A percentile compares a stretch with the other conserved stretches of the same genome.
phyloP scores from a whole-genome alignment of 1,140 invertebrate genomes.

The Macrobrachium nipponense region DNA sequence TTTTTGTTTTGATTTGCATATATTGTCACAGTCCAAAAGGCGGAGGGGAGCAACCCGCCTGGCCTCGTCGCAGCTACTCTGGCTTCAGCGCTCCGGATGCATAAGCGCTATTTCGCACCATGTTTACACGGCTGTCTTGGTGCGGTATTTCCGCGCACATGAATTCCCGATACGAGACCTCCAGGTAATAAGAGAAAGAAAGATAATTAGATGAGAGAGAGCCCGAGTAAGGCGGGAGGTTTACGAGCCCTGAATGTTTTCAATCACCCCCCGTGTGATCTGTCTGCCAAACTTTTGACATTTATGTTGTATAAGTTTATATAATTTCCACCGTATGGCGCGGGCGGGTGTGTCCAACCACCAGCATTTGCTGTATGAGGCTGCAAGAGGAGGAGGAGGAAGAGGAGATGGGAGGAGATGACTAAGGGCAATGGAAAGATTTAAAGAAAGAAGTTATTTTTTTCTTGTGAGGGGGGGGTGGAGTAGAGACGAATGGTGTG shows the following conservation, averaged over 20 bases:
- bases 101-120: neutral
- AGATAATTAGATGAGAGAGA: conserved; percentile 60
- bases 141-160: conserved; percentile 13
- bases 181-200: conserved; percentile 59
- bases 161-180: conserved; percentile 59
- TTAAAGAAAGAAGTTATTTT: neutral
- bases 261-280: conserved; percentile 34
- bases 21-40: conserved; percentile 49
- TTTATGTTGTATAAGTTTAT: conserved; percentile 18
- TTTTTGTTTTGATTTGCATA: conserved; percentile 62
- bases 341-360: conserved; percentile 1
- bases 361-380: neutral
- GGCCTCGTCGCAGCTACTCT: too few species aligned
- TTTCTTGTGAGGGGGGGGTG: too few species aligned
- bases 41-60: neutral
- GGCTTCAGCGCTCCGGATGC: neutral
- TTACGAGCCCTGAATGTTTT: conserved; percentile 36
- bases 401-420: neutral
- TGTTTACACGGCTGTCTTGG: conserved; percentile 36
- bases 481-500: neutral
- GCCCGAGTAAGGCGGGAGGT: conserved; percentile 20
- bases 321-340: conserved; percentile 9
- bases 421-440: neutral
- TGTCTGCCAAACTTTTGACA: conserved; percentile 23
- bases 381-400: neutral